Evolutionary conservation across 2,797 vertebrate species (phyloP), one percentile per base, ranked within the genome.

Genomic region (Galagoides demidoff): DNA sequence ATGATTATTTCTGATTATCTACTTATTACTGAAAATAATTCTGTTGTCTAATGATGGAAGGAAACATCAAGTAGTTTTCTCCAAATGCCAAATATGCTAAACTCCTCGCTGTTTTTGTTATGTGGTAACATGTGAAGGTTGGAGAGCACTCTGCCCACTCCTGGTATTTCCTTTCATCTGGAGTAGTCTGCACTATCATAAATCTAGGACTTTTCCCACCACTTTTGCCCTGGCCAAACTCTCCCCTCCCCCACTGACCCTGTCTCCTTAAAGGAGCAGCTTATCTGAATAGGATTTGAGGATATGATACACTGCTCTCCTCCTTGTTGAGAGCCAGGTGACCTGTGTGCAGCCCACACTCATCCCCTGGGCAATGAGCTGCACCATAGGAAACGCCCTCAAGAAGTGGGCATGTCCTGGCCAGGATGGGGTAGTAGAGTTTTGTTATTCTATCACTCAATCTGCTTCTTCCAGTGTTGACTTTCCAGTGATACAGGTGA

Each of bases 11-110:
- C 52, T 71, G 68, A 90, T 20, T 68, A 79, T 17, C 25, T 20
- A 81, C 34, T 82, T 85, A 68, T 66, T 57, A 39, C 52, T 66
- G 23, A 83, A 89, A 90, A 66, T 43, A 76, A 78, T 31, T 76
- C n/a, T 71, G 76, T 39, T 83, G 34, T 45, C 16, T 79, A 70
- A 64, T 17, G 2, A 4, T 9, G 49, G 37, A 16, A 31, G 16
- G 8, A 14, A 14, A 14, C 1, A 14, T 74, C 57, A 85, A 63
- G 7, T 43, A 23, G 84, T 68, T 84, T 79, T 78, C 89, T 85
- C 49, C 43, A 37, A 70, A 39, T 2, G 29, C 68, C 43, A 43
- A 20, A 82, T 34, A 63, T 8, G 1, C 43, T 34, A 61, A 57
- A 31, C 1, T n/a, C 3, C 52, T 0, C 12, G 17, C 71, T 49